A percentile compares a stretch with the other conserved stretches of the same genome.
These are phyloP conservation scores for Meles meles DNA, from an alignment of 2,113 vertebrate genomes.

Conservation along the genomic window DNA sequence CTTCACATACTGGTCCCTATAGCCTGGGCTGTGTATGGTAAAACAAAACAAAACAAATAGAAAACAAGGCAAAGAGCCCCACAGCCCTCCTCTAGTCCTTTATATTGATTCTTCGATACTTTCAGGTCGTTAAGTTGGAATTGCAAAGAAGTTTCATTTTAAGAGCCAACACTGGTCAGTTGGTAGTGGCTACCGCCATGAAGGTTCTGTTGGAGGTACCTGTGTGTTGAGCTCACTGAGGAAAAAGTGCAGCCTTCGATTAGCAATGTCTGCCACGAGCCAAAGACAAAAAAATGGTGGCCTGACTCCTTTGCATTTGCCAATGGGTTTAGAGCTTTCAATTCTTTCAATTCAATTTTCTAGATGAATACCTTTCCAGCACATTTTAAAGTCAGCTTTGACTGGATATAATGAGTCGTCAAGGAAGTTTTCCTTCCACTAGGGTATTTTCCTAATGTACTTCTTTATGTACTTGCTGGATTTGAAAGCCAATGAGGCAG, in stretches of 20 bases:
- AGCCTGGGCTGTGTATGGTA: not conserved
- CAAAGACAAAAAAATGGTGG: not conserved
- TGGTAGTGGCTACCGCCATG: not conserved
- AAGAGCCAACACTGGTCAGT: conserved; percentile 25
- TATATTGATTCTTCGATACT: not conserved
- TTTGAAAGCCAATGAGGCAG: not conserved
- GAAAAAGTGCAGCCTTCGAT: not conserved
- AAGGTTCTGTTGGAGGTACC: not conserved
- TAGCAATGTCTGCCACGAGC: conserved; percentile 40
- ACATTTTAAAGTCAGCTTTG: conserved; percentile 34
- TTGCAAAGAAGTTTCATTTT: conserved; percentile 32
- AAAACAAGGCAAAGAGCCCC: not conserved
- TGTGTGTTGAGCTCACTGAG: not conserved
- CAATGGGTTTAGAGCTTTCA: conserved; percentile 20
- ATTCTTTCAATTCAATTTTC: conserved; percentile 37
- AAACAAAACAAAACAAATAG: not conserved
- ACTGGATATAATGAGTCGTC: not conserved
- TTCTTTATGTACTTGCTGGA: not conserved
- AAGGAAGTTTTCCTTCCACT: not conserved
- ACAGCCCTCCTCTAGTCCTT: not conserved
- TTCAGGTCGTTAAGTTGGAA: not conserved
- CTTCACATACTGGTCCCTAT: conserved; percentile 35
- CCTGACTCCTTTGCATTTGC: not conserved
- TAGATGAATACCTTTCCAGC: conserved; percentile 30
- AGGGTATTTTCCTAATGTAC: not conserved